phyloP scores from a whole-genome alignment of 37 sponge, comb jelly and placozoan genomes.

The Mnemiopsis leidyi region DNA sequence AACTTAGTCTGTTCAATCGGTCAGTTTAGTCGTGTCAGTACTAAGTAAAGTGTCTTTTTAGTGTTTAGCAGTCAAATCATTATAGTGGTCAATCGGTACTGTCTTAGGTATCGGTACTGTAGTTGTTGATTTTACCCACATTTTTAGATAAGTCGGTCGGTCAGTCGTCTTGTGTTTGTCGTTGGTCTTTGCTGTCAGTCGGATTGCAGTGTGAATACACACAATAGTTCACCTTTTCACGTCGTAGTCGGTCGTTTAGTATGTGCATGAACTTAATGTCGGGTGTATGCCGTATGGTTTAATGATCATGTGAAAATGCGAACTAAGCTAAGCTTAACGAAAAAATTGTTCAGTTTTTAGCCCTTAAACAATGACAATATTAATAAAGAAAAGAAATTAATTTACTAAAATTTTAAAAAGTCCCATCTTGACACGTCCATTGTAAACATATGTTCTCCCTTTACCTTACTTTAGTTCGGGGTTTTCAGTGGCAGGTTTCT shows the following conservation, averaged over 20 bases:
- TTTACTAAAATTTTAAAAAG: conserved; percentile 4
- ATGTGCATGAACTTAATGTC: background rate
- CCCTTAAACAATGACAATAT: too few relatives aligned
- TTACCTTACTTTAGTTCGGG: background rate
- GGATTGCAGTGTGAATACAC: background rate
- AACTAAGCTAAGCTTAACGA: too few relatives aligned
- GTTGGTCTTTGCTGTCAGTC: background rate
- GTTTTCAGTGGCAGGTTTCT: conserved; percentile 1
- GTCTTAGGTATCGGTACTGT: too few relatives aligned
- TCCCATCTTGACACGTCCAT: conserved; percentile 10
- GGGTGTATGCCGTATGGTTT: background rate
- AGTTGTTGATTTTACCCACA: too few relatives aligned
- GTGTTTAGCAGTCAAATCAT: background rate
- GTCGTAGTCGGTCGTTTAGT: background rate
- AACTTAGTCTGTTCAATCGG: background rate
- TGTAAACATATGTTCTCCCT: background rate
- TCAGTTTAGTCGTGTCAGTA: background rate
- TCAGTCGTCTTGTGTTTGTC: conserved; percentile 13
- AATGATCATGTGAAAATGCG: background rate
- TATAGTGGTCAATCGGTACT: background rate
- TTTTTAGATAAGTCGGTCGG: too few relatives aligned
- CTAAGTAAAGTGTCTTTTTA: background rate
- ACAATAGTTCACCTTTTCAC: background rate
- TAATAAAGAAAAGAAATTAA: background rate
- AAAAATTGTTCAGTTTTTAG: too few relatives aligned